A percentile compares a stretch with the other conserved stretches of the same genome.
These are phyloP conservation scores for Dolichopus griseipennis DNA, from an alignment of 2,888 invertebrate genomes.

Conservation along the genomic window DNA sequence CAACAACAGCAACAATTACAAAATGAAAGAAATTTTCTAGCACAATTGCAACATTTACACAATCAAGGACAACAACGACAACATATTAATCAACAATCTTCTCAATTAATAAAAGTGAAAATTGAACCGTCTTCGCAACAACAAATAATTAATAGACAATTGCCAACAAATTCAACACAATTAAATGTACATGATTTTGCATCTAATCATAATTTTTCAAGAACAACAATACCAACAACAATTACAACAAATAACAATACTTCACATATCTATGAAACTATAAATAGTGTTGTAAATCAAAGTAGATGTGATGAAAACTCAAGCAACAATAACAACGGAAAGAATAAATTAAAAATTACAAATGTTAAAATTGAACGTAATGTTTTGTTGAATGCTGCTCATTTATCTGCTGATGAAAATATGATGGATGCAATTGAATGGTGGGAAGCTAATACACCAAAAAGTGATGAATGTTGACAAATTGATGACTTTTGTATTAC, in stretches of 20 bases:
- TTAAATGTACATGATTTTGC: slow-evolving; percentile 9
- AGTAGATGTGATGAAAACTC: background rate
- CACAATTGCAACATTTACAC: slow-evolving; percentile 11
- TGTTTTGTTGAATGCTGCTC: slow-evolving; percentile 35
- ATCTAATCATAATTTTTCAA: slow-evolving; percentile 3
- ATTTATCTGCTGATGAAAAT: slow-evolving; percentile 39
- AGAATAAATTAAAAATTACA: background rate
- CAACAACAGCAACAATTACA: slow-evolving; percentile 13
- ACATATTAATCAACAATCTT: background rate
- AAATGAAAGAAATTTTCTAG: slow-evolving; percentile 4
- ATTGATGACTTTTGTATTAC: background rate
- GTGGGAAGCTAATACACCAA: slow-evolving; percentile 46
- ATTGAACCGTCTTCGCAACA: slow-evolving; percentile 18
- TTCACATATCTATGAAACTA: slow-evolving; percentile 24
- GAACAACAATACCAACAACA: slow-evolving; percentile 10
- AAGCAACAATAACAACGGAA: background rate
- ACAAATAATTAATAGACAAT: slow-evolving; percentile 20
- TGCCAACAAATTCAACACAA: slow-evolving; percentile 20
- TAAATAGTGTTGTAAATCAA: background rate
- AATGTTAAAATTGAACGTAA: slow-evolving; percentile 21
- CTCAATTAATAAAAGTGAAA: background rate
- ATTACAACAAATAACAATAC: slow-evolving; percentile 19
- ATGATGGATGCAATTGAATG: slow-evolving; percentile 49
- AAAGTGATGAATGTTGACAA: slow-evolving; percentile 32
- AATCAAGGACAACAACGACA: slow-evolving; percentile 1